A percentile compares a stretch with the other conserved stretches of the same genome.
phyloP scores from a whole-genome alignment of 2,113 vertebrate species.

The Ranitomeya variabilis region DNA sequence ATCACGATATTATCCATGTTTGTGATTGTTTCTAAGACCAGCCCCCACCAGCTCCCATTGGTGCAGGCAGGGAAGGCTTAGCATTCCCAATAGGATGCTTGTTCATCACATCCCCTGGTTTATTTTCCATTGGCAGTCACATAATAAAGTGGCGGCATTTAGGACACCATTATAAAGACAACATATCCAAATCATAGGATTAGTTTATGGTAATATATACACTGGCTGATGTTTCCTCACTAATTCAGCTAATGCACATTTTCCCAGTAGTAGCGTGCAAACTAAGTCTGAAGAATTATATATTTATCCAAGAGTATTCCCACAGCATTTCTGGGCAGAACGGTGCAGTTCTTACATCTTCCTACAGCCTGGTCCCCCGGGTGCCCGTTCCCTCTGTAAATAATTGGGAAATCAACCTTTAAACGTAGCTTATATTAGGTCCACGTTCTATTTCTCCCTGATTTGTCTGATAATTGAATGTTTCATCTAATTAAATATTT shows the following conservation, averaged over 20 bases:
- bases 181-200: neutral
- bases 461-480: slow-evolving; percentile 39
- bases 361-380: slow-evolving; percentile 8
- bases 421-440: neutral
- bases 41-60: neutral
- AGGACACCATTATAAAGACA: neutral
- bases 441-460: neutral
- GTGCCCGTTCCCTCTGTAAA: slow-evolving; percentile 28
- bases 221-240: neutral
- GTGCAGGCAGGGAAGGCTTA: neutral
- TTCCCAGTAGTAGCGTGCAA: slow-evolving; percentile 1
- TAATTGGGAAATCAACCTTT: slow-evolving; percentile 42
- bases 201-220: slow-evolving; percentile 12
- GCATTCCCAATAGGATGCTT: neutral
- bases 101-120: neutral
- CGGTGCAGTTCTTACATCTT: slow-evolving; percentile 28
- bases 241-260: slow-evolving; percentile 8
- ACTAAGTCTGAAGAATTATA: slow-evolving; percentile 13
- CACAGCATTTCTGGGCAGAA: slow-evolving; percentile 22
- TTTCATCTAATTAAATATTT: slow-evolving; percentile 47
- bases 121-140: neutral
- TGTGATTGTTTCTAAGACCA: neutral
- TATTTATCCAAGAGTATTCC: slow-evolving; percentile 49
- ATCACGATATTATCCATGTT: neutral
- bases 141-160: neutral